Percentiles rank a stretch among this genome's conserved stretches.
phyloP scores from a whole-genome alignment of 2,888 invertebrate species.

The Ctena decussata region DNA sequence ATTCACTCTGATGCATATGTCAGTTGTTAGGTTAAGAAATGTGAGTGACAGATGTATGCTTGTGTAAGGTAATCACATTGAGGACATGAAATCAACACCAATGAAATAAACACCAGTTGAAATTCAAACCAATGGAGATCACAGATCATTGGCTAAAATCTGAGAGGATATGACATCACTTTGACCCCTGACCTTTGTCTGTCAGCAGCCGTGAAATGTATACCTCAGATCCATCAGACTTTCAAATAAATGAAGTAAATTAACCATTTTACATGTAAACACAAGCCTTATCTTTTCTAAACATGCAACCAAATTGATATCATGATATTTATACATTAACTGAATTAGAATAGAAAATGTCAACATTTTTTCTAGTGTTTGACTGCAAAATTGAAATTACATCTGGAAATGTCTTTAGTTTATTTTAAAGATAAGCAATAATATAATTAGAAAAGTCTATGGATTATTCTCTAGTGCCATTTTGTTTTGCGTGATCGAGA shows the following conservation, averaged over 20 bases:
- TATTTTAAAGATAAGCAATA: neutral
- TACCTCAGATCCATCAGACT: constrained; percentile 45
- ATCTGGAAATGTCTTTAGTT: neutral
- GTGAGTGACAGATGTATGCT: constrained; percentile 57
- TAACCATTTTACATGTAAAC: constrained; percentile 50
- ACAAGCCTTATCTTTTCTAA: constrained; percentile 44
- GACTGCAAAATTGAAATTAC: neutral
- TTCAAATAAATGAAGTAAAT: constrained; percentile 63
- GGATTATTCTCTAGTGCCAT: neutral
- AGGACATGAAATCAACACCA: constrained; percentile 9
- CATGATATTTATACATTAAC: constrained; percentile 15
- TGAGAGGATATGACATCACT: constrained; percentile 67
- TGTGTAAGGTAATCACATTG: neutral
- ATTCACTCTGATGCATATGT: constrained; percentile 50
- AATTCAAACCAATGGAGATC: constrained; percentile 52
- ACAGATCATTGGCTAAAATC: constrained; percentile 50
- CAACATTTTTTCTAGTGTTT: neutral
- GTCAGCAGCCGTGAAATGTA: constrained; percentile 63
- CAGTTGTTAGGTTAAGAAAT: constrained; percentile 39
- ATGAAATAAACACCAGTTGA: constrained; percentile 58
- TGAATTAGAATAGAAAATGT: neutral
- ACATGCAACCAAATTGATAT: constrained; percentile 33
- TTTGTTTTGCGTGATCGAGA: neutral
- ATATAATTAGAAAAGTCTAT: neutral
- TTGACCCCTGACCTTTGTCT: constrained; percentile 58